Base-by-base conservation (phyloP, 2,797 vertebrate genomes). In the Halcyon badia region DNA sequence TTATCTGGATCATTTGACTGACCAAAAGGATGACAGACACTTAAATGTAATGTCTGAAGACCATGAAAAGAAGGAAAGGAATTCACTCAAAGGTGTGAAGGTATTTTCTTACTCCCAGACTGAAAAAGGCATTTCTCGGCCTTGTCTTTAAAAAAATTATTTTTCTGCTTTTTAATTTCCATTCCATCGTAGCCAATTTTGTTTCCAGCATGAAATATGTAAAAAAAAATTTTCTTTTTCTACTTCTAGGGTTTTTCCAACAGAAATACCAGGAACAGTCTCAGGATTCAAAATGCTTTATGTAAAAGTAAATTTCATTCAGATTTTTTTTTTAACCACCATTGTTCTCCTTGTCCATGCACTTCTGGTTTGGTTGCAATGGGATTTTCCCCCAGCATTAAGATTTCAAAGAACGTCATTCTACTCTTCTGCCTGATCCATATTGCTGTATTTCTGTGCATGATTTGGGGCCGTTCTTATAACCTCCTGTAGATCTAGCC, bases 371-470 rank as follows among this genome's bases (percentile, higher is more conserved):
- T 28, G 14, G 15, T 60, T 69, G 41, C 26, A 61, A 15, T 14
- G 25, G 48, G 26, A 24, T 83, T 82, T 62, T 24, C 22, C 26
- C 7, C 13, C 14, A 18, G 22, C 0, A 0, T 46, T 83, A 72
- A 82, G 49, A 37, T 28, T 46, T 78, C 20, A 80, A 44, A 49
- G 56, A 77, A 44, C 19, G 35, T 19, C 15, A 11, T 26, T 71
- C 58, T 14, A 13, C 31, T 46, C 13, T 42, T 78, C 25, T 57
- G 39, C 41, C 64, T 35, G 33, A 79, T 31, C 31, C 24, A 37
- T 2, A 2, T 17, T 1, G 1, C 30, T 44, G 28, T 31, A 48
- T 4, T 68, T 48, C 33, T 1, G 1, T 25, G 28, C 1, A 0
- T 35, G 48, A 79, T 41, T 31, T 2, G 2, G 5, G 33, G 31